These are phyloP conservation scores for Cataglyphis livida DNA, from an alignment of 2,888 invertebrate species.

Conservation along the genomic window DNA sequence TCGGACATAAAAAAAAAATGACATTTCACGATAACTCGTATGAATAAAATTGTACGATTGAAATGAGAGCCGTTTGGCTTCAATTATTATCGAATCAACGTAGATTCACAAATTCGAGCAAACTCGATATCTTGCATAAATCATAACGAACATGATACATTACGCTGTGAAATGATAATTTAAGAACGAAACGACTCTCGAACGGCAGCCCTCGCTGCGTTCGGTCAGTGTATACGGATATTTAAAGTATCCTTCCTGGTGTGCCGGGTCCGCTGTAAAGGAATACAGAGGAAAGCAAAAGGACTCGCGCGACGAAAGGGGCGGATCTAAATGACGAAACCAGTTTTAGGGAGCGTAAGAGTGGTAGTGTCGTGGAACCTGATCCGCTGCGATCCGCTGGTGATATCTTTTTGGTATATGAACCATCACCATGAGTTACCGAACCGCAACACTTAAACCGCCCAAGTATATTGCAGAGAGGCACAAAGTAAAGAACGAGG, in stretches of 20 bases:
- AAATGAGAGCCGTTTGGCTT: not conserved
- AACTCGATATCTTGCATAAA: slow-evolving; percentile 12
- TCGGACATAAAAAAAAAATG: not conserved
- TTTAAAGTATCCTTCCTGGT: slow-evolving; percentile 67
- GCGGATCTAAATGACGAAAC: slow-evolving; percentile 80
- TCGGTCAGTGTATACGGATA: slow-evolving; percentile 46
- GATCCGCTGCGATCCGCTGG: slow-evolving; percentile 68
- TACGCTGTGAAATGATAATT: slow-evolving; percentile 19
- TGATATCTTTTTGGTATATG: slow-evolving; percentile 75
- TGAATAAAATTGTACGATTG: not conserved
- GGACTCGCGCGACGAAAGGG: slow-evolving; percentile 61
- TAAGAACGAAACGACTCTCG: not conserved
- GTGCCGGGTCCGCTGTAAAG: slow-evolving; percentile 30
- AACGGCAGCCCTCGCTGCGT: not conserved
- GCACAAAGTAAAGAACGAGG: not conserved
- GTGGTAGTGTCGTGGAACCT: slow-evolving; percentile 74
- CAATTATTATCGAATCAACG: not conserved
- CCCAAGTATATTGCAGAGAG: slow-evolving; percentile 17
- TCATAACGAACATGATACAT: slow-evolving; percentile 15
- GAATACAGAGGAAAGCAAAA: slow-evolving; percentile 55
- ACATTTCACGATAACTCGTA: not conserved
- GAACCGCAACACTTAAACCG: slow-evolving; percentile 57
- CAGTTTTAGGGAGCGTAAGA: slow-evolving; percentile 82
- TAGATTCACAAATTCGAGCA: slow-evolving; percentile 7
- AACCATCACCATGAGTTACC: slow-evolving; percentile 66